Percentiles rank a stretch among this genome's conserved stretches.
phyloP scores from a whole-genome alignment of 2,797 vertebrate genomes.

The Sternotherus odoratus region DNA sequence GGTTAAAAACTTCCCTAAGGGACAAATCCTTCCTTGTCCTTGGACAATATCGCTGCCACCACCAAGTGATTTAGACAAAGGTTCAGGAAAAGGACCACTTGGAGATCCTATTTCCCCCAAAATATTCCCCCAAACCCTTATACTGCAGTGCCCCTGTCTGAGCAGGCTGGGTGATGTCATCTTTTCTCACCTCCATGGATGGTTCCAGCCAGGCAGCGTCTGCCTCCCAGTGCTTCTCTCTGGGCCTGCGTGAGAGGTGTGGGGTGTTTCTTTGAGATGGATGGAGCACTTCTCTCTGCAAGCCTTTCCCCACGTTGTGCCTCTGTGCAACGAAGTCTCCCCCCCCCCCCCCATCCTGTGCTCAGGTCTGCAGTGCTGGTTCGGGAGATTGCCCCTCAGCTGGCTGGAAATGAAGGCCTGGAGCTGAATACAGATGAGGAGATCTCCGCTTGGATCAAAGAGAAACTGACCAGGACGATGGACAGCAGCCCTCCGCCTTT shows the following conservation, averaged over 20 bases:
- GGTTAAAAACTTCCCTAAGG: no score
- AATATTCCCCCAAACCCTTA: no score
- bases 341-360: no score
- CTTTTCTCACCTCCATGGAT: background rate
- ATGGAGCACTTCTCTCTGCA: background rate
- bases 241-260: background rate
- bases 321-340: background rate
- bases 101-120: no score
- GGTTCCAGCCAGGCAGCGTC: background rate
- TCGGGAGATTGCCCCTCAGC: conserved; percentile 38
- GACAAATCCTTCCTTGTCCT: no score
- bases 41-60: no score
- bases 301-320: background rate
- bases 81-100: no score
- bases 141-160: background rate
- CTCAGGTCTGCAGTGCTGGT: conserved; percentile 56
- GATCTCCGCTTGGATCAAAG: conserved; percentile 41
- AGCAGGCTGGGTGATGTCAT: no score
- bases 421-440: background rate
- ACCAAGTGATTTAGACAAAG: no score
- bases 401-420: background rate
- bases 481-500: background rate
- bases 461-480: conserved; percentile 26
- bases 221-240: background rate
- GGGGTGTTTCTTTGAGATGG: background rate